Conservation (phyloP, 2,113 vertebrate genomes). For the Shinisaurus crocodilurus region DNA sequence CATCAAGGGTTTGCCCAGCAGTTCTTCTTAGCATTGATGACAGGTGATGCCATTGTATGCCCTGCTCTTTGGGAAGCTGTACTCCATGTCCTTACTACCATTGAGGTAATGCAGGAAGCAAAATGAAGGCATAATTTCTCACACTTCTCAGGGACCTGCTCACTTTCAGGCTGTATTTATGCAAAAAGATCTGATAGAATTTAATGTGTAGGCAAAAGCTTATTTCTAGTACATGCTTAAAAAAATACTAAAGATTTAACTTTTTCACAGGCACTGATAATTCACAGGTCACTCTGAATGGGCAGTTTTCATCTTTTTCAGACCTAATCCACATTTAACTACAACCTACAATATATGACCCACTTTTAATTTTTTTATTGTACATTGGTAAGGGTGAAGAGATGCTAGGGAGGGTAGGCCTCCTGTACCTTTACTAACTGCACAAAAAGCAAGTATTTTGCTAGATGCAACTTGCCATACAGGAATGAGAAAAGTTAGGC, state of each 20-base stretch:
- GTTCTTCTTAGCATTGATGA: slow-evolving; percentile 93
- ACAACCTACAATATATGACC: neutral
- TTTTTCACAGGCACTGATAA: slow-evolving; percentile 8
- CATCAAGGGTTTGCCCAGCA: slow-evolving; percentile 83
- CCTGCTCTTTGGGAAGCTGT: slow-evolving; percentile 94
- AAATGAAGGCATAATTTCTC: neutral
- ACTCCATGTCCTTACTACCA: slow-evolving; percentile 82
- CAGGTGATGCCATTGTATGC: slow-evolving; percentile 90
- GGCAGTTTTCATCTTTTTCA: neutral
- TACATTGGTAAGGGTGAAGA: no score
- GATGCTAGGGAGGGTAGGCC: no score
- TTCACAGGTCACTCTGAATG: neutral
- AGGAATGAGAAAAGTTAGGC: no score
- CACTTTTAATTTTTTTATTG: neutral
- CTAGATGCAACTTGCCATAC: no score
- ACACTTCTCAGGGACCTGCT: neutral
- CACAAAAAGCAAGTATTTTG: neutral
- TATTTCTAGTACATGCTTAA: neutral
- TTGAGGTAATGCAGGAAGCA: slow-evolving; percentile 79
- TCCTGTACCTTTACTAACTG: neutral
- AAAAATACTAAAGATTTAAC: neutral
- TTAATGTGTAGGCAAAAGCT: slow-evolving; percentile 8
- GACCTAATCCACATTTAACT: neutral
- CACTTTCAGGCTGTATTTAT: neutral
- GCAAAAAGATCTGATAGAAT: neutral